These are phyloP conservation scores for Prorops nasuta DNA, from an alignment of 1,140 invertebrate species.

Conservation along the genomic window DNA sequence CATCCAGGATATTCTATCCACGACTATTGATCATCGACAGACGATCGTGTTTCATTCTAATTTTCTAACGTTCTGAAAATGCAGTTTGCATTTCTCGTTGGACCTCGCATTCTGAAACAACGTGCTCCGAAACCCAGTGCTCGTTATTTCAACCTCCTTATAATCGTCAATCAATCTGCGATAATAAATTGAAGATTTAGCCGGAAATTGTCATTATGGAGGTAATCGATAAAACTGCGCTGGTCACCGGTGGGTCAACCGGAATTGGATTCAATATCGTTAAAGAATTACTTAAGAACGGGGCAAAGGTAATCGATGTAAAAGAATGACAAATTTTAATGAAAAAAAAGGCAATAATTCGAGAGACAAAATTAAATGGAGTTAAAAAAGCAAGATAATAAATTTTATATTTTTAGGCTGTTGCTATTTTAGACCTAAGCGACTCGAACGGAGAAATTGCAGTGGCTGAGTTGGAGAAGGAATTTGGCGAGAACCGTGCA, in stretches of 20 bases:
- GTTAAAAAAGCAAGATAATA: too few relatives aligned
- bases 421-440: slow-evolving; percentile 19
- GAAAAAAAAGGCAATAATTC: too few relatives aligned
- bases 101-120: too few relatives aligned
- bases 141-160: too few relatives aligned
- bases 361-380: too few relatives aligned
- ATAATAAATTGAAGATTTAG: too few relatives aligned
- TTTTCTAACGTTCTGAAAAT: too few relatives aligned
- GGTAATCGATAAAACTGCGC: slow-evolving; percentile 45
- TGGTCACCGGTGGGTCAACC: slow-evolving; percentile 59
- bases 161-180: too few relatives aligned
- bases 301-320: slow-evolving; percentile 49
- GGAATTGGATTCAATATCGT: slow-evolving; percentile 57
- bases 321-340: too few relatives aligned
- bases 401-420: slow-evolving; percentile 11
- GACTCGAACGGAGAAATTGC: slow-evolving; percentile 20
- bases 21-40: slow-evolving; percentile 11
- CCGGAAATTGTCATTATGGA: too few relatives aligned
- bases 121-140: too few relatives aligned
- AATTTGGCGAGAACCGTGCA: slow-evolving; percentile 40
- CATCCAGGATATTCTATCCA: slow-evolving; percentile 19
- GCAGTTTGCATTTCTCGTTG: too few relatives aligned
- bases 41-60: slow-evolving; percentile 22
- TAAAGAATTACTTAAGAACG: slow-evolving; percentile 48
- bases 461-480: slow-evolving; percentile 22